A percentile compares a stretch with the other conserved stretches of the same genome.
Evolutionary conservation across 2,113 vertebrate species (phyloP).

Genomic region (Odocoileus virginianus): DNA sequence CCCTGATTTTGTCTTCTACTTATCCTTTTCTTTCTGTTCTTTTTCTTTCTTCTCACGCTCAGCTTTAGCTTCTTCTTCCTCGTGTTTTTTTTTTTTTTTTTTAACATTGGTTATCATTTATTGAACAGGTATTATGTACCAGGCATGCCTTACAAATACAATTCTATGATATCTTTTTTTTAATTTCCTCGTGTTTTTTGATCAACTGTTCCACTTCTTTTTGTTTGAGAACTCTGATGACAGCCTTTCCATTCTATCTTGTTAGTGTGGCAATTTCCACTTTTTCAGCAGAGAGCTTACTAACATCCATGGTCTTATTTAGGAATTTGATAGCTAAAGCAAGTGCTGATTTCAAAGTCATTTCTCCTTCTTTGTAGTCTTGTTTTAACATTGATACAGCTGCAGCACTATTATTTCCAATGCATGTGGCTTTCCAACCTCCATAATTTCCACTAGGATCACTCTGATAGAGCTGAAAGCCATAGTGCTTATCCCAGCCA

Average conservation of each 20-base stretch:
- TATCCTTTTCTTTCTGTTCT: conserved; percentile 98
- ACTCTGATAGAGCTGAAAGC: conserved; percentile 98
- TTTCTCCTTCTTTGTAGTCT: conserved; percentile 98
- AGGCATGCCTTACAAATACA: too few species aligned
- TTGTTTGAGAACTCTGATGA: conserved; percentile 96
- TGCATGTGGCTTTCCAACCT: conserved; percentile 98
- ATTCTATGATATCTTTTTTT: too few species aligned
- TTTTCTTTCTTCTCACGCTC: conserved; percentile 98
- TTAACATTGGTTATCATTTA: too few species aligned
- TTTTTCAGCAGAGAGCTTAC: conserved; percentile 98
- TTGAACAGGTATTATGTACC: too few species aligned
- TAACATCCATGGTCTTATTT: conserved; percentile 99
- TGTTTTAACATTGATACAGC: conserved; percentile 99
- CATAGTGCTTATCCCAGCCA: conserved; percentile 99
- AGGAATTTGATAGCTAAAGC: conserved; percentile 97
- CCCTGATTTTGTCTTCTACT: conserved; percentile 78
- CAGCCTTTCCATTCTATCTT: conserved; percentile 93
- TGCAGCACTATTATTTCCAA: conserved; percentile 98
- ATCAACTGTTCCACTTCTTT: conserved; percentile 97
- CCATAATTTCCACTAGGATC: conserved; percentile 99
- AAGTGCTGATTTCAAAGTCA: conserved; percentile 92
- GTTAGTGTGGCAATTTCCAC: conserved; percentile 99
- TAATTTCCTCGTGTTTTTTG: conserved; percentile 90
- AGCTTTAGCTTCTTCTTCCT: conserved; percentile 96
- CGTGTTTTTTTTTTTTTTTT: conserved; percentile 95